Base-by-base conservation (phyloP, 53 echinoderm and acorn worm species). In the Patiria pectinifera region DNA sequence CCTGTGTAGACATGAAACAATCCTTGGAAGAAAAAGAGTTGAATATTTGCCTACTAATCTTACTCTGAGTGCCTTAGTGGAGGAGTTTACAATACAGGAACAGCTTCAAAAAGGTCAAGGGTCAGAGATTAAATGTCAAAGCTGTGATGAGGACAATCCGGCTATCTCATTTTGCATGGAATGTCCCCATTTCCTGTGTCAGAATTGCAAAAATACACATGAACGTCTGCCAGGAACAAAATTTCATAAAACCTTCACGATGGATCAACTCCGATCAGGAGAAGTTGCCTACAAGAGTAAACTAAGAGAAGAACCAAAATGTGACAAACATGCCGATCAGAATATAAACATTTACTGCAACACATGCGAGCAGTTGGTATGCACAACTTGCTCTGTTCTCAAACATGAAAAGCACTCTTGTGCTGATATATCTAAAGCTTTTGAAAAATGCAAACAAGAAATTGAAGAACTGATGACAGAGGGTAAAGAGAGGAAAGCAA, bases 301-400 rank as follows among this genome's bases (percentile, higher is more conserved):
- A 82, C 48, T 23, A 26, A 47, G 45, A 19, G 11, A 47, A 59
- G 46, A 72, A 45, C 69, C 62, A 71, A 70, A 59, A 83, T 82
- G 83, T 22, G 71, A 82, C 16, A 72, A 69, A 61, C 91, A 91
- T 66, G 48, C 49, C 0, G 53, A 91, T 25, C 69, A 71, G 83
- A 53, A 18, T 13, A 13, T 83, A 3, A 83, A 48, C 24, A 45
- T 71, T 61, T 91, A 82, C 25, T 91, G 83, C 59, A 25, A 70
- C 13, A 91, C 83, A 21, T 91, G 91, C 21, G 71, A 91, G 48
- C 24, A 71, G 83, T 71, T 91, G 21, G 48, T 71, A 15, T 91
- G 91, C 26, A 49, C 70, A 25, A 82, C 49, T n/a, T 91, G 91
- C 35, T 24, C 26, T 23, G 2, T 26, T 35, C 22, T 0, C 26